Base-by-base conservation (phyloP, 2,888 invertebrate species). In the Megaustenia siamemsis region DNA sequence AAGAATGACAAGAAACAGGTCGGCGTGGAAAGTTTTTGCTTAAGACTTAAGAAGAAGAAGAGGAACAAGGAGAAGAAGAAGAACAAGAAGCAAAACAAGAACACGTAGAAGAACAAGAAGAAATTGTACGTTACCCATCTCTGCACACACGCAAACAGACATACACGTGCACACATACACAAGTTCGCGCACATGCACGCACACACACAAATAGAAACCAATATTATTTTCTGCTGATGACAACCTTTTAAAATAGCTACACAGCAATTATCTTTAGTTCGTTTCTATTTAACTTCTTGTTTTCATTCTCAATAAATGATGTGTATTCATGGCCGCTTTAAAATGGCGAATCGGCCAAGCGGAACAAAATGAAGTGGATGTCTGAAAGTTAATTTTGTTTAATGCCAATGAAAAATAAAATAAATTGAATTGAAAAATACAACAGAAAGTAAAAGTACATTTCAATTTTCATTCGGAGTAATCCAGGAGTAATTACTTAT, bases 81-180 rank as follows among this genome's bases (percentile, higher is more conserved):
- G 77, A 75, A 18, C 12, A 24, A 75, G 10, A 71, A 21, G 38
- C 5, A 28, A 6, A 8, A 15, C 21, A 24, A 24, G 35, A 35
- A 15, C 6, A 71, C 8, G 71, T 5, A 24, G 10, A 71, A 71
- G 71, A 32, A 21, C 21, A 21, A 71, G 71, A 71, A 24, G 71
- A 24, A 71, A 71, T n/a, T n/a, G n/a, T n/a, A n/a, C n/a, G n/a
- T n/a, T n/a, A 68, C 40, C 6, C 38, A 38, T 4, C 10, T n/a
- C 40, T n/a, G 45, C 32, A 60, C 38, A 60, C 38, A 4, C 78
- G 1, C 78, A 60, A 32, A 56, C 78, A 78, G 35, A 56, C 5
- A 78, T 24, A 56, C 78, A 78, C 49, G 53, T 38, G 60, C 78
- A 78, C 78, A 78, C 78, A 60, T n/a, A 78, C 78, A 78, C n/a